A percentile compares a stretch with the other conserved stretches of the same genome.
Conservation (phyloP, 2,888 invertebrate species). For the Brachyptera putata region DNA sequence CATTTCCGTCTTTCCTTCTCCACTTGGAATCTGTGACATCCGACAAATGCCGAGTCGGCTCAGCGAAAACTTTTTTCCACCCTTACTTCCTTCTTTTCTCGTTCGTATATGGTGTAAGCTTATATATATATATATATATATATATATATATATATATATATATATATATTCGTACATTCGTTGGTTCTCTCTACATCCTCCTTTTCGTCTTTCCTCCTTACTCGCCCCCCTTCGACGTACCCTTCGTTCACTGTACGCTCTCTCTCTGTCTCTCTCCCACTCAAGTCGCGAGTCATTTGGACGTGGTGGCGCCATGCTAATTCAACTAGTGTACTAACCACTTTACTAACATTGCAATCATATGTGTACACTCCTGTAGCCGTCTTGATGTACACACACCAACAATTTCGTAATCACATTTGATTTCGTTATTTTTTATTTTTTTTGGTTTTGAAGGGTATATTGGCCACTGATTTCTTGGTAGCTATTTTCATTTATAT, state of each 20-base stretch:
- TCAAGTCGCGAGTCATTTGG: conserved; percentile 14
- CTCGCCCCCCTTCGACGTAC: neutral
- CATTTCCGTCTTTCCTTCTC: conserved; percentile 20
- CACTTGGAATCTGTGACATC: conserved; percentile 12
- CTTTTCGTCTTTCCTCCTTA: neutral
- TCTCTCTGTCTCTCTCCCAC: neutral
- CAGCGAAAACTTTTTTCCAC: conserved; percentile 18
- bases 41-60: conserved; percentile 14
- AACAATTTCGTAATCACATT: no score
- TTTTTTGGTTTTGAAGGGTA: no score
- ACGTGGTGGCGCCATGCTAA: conserved; percentile 9
- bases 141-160: no score
- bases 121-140: no score
- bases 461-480: no score
- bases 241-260: neutral
- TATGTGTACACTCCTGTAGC: no score
- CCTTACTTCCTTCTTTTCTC: conserved; percentile 13
- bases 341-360: neutral
- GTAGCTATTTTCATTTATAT: no score
- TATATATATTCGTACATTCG: no score
- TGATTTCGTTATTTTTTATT: no score
- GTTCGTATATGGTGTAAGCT: no score
- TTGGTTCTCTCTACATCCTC: neutral
- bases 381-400: no score
- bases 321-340: neutral